Evolutionary conservation across 2,888 invertebrate species (phyloP).

Genomic region (Spodoptera exigua): DNA sequence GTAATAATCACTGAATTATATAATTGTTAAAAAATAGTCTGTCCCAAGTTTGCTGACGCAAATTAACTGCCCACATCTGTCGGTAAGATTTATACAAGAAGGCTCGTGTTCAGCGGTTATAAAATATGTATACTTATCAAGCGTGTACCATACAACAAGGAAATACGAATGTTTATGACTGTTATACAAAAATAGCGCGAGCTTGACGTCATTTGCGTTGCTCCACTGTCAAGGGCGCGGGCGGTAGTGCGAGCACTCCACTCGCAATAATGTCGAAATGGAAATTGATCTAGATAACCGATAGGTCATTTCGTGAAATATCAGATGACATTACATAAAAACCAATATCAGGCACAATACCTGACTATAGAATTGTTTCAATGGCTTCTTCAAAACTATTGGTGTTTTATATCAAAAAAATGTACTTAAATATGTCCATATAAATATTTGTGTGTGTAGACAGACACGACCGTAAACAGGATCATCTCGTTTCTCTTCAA

Average conservation of each 20-base stretch:
- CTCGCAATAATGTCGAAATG: constrained; percentile 22
- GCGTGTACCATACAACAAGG: constrained; percentile 49
- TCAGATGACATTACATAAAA: not conserved
- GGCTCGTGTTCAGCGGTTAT: constrained; percentile 26
- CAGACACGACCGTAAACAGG: constrained; percentile 12
- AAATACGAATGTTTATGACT: constrained; percentile 65
- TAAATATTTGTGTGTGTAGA: constrained; percentile 13
- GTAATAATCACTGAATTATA: constrained; percentile 21
- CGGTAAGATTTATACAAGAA: constrained; percentile 16
- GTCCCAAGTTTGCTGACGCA: constrained; percentile 31
- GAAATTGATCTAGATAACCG: constrained; percentile 33
- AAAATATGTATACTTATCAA: constrained; percentile 35
- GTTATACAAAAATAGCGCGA: constrained; percentile 54
- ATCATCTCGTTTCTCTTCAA: constrained; percentile 13
- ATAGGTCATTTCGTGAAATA: not conserved
- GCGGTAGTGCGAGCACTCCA: constrained; percentile 32
- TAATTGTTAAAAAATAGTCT: constrained; percentile 17
- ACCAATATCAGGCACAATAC: not conserved
- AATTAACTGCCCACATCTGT: constrained; percentile 22
- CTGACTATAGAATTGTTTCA: too few relatives aligned
- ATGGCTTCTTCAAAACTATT: too few relatives aligned
- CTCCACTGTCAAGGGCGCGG: constrained; percentile 63
- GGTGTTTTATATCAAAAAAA: too few relatives aligned
- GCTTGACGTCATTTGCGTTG: constrained; percentile 57
- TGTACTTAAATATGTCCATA: too few relatives aligned